Percentiles rank a stretch among this genome's conserved stretches.
Evolutionary conservation across 2,113 vertebrate species (phyloP).

Genomic region (Morphnarchus princeps): DNA sequence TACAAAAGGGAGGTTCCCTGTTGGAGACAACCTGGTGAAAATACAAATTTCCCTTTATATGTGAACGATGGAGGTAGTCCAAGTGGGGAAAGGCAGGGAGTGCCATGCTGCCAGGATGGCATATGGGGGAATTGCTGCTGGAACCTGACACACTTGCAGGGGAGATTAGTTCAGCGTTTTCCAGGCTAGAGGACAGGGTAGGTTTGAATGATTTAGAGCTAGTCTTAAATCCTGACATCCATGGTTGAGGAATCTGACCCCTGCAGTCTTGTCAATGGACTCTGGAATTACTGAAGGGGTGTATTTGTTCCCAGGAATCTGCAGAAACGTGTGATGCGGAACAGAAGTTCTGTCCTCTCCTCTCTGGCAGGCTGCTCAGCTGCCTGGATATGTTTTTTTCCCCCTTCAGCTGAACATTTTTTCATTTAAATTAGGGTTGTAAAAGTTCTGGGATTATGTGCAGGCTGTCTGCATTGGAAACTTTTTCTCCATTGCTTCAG

Average conservation of each 20-base stretch:
- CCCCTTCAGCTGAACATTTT: not conserved
- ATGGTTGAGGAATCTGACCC: not conserved
- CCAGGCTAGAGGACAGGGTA: not conserved
- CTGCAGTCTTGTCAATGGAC: not conserved
- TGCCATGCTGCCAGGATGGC: not conserved
- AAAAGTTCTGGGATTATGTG: not conserved
- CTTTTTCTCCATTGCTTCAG: not conserved
- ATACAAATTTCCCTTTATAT: not conserved
- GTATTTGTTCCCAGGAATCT: not conserved
- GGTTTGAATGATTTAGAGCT: not conserved
- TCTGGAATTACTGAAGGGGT: not conserved
- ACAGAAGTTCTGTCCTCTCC: not conserved
- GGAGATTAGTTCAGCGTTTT: not conserved
- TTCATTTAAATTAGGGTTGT: not conserved
- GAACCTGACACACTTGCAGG: not conserved
- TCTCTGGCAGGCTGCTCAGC: not conserved
- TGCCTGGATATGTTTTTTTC: not conserved
- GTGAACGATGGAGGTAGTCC: accelerated
- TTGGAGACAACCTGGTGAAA: not conserved
- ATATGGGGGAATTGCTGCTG: not conserved
- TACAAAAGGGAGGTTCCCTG: not conserved
- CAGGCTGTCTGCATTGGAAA: not conserved
- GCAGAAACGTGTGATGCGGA: not conserved
- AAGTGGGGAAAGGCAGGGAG: not conserved
- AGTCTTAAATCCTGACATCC: not conserved